Conservation (phyloP, 1,140 invertebrate species). For the Drosophila ohnishii region DNA sequence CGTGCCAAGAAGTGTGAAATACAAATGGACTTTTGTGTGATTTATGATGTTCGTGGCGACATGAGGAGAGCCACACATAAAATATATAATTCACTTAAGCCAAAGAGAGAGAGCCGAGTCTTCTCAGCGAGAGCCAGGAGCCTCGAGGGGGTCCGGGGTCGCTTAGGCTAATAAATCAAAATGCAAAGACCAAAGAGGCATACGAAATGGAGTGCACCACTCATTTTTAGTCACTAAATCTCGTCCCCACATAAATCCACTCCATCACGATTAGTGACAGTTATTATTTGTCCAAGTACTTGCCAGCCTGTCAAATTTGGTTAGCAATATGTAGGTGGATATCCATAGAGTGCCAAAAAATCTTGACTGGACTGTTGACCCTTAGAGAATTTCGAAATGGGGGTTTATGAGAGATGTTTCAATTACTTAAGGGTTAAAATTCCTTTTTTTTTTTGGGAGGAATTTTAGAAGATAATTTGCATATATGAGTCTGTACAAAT, state of each 20-base stretch:
- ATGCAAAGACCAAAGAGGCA: constrained; percentile 36
- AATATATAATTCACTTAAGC: constrained; percentile 54
- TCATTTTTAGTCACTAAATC: constrained; percentile 42
- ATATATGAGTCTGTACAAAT: not conserved
- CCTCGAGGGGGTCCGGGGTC: not conserved
- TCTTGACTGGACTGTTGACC: constrained; percentile 1
- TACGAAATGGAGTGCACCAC: constrained; percentile 43
- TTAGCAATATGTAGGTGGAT: constrained; percentile 9
- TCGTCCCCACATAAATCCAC: constrained; percentile 35
- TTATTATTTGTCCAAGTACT: constrained; percentile 51
- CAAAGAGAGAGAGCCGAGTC: constrained; percentile 6
- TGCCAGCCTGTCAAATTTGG: constrained; percentile 28
- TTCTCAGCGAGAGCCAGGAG: not conserved
- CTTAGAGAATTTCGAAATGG: not conserved
- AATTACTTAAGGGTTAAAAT: not conserved
- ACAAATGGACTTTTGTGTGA: constrained; percentile 49
- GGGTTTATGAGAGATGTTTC: constrained; percentile 4
- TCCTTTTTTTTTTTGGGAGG: not conserved
- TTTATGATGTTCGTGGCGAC: constrained; percentile 47
- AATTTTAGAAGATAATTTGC: not conserved
- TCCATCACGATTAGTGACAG: constrained; percentile 51
- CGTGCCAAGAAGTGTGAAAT: constrained; percentile 51
- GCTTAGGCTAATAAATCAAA: constrained; percentile 40
- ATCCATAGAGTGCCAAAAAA: not conserved
- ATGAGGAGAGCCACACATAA: constrained; percentile 37